Conservation (phyloP, 2,113 vertebrate species). For the Sialia sialis region DNA sequence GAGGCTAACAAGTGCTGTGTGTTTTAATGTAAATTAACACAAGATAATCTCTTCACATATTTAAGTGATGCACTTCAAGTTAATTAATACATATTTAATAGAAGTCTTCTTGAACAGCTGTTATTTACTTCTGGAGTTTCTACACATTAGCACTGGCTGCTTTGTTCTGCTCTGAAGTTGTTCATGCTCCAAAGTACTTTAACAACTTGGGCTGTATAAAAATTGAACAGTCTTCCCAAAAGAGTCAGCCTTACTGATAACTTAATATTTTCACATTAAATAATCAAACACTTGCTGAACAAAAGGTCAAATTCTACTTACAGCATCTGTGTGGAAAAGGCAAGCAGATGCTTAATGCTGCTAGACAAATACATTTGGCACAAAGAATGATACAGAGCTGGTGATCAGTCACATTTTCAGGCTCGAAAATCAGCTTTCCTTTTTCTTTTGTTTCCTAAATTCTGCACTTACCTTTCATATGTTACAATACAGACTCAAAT, state of each 20-base stretch:
- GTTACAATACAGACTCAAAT: not conserved
- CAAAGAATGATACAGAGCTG: conserved; percentile 19
- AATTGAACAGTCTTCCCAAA: conserved; percentile 51
- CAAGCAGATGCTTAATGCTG: conserved; percentile 64
- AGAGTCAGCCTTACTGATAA: conserved; percentile 61
- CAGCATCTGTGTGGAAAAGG: conserved; percentile 55
- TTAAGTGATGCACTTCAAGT: conserved; percentile 68
- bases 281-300: conserved; percentile 59
- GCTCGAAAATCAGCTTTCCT: conserved; percentile 20
- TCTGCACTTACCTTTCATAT: not conserved
- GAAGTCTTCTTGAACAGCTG: conserved; percentile 69
- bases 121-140: conserved; percentile 71
- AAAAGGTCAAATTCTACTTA: conserved; percentile 66
- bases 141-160: conserved; percentile 60
- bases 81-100: conserved; percentile 73
- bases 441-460: not conserved
- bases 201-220: conserved; percentile 44
- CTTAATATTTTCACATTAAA: conserved; percentile 66
- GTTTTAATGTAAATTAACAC: conserved; percentile 69
- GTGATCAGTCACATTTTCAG: conserved; percentile 21
- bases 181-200: conserved; percentile 49
- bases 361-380: conserved; percentile 46
- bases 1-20: conserved; percentile 63
- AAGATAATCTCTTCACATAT: conserved; percentile 69
- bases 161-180: conserved; percentile 64